Conservation (phyloP, 2,888 invertebrate genomes). For the Chromoteleia sp. region DNA sequence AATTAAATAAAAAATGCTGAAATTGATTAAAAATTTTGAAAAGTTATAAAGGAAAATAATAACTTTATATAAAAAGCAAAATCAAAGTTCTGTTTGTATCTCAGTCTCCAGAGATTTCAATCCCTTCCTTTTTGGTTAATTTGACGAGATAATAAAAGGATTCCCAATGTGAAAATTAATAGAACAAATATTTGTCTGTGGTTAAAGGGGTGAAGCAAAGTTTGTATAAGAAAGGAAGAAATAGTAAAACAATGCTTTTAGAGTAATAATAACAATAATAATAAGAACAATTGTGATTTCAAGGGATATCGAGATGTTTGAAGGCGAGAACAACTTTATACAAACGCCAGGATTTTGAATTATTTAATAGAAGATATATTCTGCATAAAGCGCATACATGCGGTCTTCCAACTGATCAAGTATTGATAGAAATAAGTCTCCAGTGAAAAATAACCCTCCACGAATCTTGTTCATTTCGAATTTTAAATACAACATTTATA, state of each 20-base stretch:
- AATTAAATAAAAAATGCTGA: neutral
- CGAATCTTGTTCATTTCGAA: slow-evolving; percentile 27
- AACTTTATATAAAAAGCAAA: neutral
- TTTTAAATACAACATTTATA: slow-evolving; percentile 68
- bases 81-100: slow-evolving; percentile 17
- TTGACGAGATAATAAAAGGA: slow-evolving; percentile 32
- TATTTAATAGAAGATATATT: slow-evolving; percentile 45
- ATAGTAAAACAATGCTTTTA: neutral
- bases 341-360: slow-evolving; percentile 38
- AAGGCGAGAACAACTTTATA: neutral
- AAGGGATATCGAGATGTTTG: slow-evolving; percentile 3
- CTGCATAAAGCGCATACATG: slow-evolving; percentile 46
- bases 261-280: slow-evolving; percentile 26
- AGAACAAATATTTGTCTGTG: slow-evolving; percentile 45
- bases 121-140: slow-evolving; percentile 36
- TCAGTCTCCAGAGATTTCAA: slow-evolving; percentile 36
- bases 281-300: slow-evolving; percentile 41
- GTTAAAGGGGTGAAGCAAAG: slow-evolving; percentile 19
- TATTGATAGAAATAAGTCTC: slow-evolving; percentile 67
- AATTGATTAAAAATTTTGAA: neutral
- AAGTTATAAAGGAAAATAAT: neutral
- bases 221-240: neutral
- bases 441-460: slow-evolving; percentile 63
- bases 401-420: slow-evolving; percentile 47
- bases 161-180: slow-evolving; percentile 21